These are phyloP conservation scores for Cephonodes hylas DNA, from an alignment of 2,888 invertebrate genomes.

Conservation along the genomic window DNA sequence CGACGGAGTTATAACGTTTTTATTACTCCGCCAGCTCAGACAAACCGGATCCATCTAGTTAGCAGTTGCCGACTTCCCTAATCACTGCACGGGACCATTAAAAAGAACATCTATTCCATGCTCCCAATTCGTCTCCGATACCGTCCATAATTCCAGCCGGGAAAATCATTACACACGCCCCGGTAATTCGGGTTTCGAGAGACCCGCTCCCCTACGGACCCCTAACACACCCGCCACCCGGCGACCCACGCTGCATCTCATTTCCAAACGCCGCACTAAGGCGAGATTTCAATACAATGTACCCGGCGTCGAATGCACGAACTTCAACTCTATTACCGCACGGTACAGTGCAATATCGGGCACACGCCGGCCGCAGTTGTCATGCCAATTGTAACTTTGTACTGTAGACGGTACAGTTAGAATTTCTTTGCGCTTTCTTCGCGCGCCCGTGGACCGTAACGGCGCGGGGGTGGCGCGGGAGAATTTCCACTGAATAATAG, in stretches of 20 bases:
- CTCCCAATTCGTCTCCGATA: constrained; percentile 68
- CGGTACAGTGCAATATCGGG: constrained; percentile 47
- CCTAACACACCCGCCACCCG: constrained; percentile 30
- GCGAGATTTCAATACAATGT: constrained; percentile 55
- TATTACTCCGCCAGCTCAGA: not conserved
- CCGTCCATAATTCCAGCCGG: constrained; percentile 75
- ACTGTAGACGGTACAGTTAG: constrained; percentile 61
- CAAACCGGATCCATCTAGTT: constrained; percentile 27
- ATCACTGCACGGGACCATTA: constrained; percentile 49
- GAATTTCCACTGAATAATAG: constrained; percentile 72
- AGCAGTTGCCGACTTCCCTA: constrained; percentile 37
- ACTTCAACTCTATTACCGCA: constrained; percentile 52
- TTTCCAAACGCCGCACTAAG: constrained; percentile 75
- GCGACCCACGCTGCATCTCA: constrained; percentile 73
- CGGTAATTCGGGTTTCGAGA: constrained; percentile 79
- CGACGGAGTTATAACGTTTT: not conserved
- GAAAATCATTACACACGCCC: constrained; percentile 81
- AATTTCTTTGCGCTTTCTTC: constrained; percentile 63
- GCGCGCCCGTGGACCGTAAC: constrained; percentile 40
- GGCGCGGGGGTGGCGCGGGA: constrained; percentile 41
- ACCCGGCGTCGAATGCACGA: constrained; percentile 40
- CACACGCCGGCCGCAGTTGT: constrained; percentile 26
- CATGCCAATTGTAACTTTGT: constrained; percentile 69
- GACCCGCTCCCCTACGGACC: constrained; percentile 40
- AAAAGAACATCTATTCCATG: constrained; percentile 47